Percentiles rank a stretch among this genome's conserved stretches.
phyloP scores from a whole-genome alignment of 2,113 vertebrate species.

The Odobenus rosmarus region DNA sequence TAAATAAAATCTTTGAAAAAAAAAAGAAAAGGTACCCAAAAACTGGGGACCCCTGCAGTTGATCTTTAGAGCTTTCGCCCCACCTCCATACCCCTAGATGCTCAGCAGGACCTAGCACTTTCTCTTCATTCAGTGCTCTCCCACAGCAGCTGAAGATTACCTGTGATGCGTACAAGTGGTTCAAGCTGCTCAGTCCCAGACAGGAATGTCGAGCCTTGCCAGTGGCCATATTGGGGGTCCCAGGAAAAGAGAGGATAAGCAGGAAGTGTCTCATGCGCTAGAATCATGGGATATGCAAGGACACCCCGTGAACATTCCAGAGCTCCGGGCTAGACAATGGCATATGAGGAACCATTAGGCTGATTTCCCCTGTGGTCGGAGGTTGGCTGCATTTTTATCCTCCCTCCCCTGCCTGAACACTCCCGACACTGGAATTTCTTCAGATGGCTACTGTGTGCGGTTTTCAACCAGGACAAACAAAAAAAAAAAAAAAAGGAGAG shows the following conservation, averaged over 20 bases:
- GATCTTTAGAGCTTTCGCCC: background rate
- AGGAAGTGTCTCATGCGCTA: slow-evolving; percentile 39
- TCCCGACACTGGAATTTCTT: slow-evolving; percentile 64
- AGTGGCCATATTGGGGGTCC: slow-evolving; percentile 40
- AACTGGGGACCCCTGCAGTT: background rate
- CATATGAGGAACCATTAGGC: background rate
- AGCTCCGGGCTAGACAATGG: background rate
- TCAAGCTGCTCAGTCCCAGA: background rate
- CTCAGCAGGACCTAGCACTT: background rate
- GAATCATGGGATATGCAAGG: background rate
- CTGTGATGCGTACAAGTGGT: slow-evolving; percentile 42
- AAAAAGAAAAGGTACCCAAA: background rate
- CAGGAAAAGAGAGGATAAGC: slow-evolving; percentile 24
- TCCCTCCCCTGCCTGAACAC: slow-evolving; percentile 8
- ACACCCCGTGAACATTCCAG: background rate
- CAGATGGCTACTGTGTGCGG: slow-evolving; percentile 57
- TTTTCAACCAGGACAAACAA: slow-evolving; percentile 71
- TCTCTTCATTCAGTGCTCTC: background rate
- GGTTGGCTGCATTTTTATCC: background rate
- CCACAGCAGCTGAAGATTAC: background rate
- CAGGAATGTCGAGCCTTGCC: slow-evolving; percentile 24
- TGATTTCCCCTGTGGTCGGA: background rate
- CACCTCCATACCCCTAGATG: background rate
- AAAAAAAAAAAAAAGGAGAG: too few species aligned
- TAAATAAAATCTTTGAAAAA: too few species aligned